Percentiles rank a stretch among this genome's conserved stretches.
Evolutionary conservation across 2,888 invertebrate species (phyloP).

Genomic region (Strigamia transsilvanica): DNA sequence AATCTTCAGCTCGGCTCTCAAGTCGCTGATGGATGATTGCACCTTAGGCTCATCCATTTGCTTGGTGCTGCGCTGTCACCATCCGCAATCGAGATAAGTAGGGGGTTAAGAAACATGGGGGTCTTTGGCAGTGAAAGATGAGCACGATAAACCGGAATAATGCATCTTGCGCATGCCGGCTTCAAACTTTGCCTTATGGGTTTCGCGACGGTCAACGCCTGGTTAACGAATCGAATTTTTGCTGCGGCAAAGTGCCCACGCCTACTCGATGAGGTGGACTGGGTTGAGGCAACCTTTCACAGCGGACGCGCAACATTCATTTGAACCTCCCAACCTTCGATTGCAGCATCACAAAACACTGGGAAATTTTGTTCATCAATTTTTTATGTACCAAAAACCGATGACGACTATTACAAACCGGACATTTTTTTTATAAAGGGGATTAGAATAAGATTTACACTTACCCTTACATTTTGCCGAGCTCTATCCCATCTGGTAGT

Average conservation of each 20-base stretch:
- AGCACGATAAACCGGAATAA: constrained; percentile 54
- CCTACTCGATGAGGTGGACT: constrained; percentile 33
- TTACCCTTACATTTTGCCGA: constrained; percentile 22
- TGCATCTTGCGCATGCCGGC: constrained; percentile 52
- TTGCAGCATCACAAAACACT: neutral
- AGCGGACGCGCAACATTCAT: neutral
- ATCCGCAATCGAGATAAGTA: constrained; percentile 54
- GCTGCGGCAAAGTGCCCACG: constrained; percentile 33
- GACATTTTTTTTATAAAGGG: neutral
- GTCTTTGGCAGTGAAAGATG: constrained; percentile 54
- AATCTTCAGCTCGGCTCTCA: constrained; percentile 44
- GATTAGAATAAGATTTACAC: constrained; percentile 28
- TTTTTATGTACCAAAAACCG: neutral
- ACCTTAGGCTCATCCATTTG: constrained; percentile 54
- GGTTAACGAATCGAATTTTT: constrained; percentile 46
- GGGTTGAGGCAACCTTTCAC: neutral
- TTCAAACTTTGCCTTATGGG: constrained; percentile 50
- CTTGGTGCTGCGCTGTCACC: constrained; percentile 54
- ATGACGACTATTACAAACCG: neutral
- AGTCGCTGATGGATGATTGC: constrained; percentile 54
- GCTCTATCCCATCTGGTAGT: constrained; percentile 40
- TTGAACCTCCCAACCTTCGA: neutral
- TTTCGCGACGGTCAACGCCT: constrained; percentile 50
- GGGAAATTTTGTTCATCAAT: neutral
- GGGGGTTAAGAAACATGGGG: constrained; percentile 54